Evolutionary conservation across 2,888 invertebrate genomes (phyloP), one percentile per base, ranked within the genome.

Genomic region (Chymomyza fuscimana): DNA sequence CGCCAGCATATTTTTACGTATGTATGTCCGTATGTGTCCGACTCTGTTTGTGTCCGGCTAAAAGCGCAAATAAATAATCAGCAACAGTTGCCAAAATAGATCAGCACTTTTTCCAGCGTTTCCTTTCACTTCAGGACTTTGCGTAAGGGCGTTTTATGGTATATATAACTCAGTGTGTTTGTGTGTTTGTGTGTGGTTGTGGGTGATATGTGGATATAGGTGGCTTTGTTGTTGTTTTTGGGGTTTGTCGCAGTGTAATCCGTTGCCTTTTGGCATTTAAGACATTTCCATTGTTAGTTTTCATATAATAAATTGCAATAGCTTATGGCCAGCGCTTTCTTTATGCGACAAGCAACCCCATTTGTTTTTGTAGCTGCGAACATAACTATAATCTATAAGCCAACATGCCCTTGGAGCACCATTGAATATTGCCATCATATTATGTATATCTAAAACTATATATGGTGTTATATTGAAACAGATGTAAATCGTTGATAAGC

Each of bases 11-110:
- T 12, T 46, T 46, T 2, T 46, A 12, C 40, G 12, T 36, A 9
- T 36, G 36, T 9, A 36, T 32, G 32, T 40, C 32, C 9, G 32
- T 32, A 5, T 32, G 32, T 32, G 6, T 9, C 40, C 40, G 16
- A 50, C 12, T 59, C 46, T 71, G 67, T 63, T 66, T 70, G 60
- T 58, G 67, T 58, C 66, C 46, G 40, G 65, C 86, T 86, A 87
- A 86, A 86, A 86, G 85, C 85, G 77, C 83, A 86, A 86, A 86
- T 86, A 86, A 86, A 86, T 86, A 86, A 86, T 87, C 85, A 82
- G 82, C 85, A 86, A 86, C 85, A 86, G 85, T 86, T 86, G 85
- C 85, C 85, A 80, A 22, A 86, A 86, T 79, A 86, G 73, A 86
- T 87, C 87, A 81, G 74, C 80, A 81, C 74, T 74, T 75, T 70